Evolutionary conservation across 2,113 vertebrate genomes (phyloP).

Genomic region (Megaceryle maxima): DNA sequence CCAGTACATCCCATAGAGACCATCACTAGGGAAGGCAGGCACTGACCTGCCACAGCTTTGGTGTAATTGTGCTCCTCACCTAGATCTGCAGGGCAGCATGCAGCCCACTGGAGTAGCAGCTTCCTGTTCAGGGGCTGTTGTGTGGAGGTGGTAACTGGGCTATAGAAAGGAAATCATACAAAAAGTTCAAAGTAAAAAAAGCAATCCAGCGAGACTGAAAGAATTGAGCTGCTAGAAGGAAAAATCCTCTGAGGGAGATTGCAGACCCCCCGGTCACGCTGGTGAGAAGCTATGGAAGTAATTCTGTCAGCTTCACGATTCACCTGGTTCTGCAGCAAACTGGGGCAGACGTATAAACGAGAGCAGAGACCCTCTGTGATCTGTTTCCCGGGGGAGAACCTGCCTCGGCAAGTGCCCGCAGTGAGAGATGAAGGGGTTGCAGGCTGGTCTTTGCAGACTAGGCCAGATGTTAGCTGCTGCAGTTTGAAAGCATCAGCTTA

Average conservation of each 20-base stretch:
- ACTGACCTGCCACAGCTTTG: neutral
- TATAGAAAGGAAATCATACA: neutral
- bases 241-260: neutral
- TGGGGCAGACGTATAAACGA: neutral
- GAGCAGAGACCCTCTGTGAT: neutral
- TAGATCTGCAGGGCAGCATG: neutral
- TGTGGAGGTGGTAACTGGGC: neutral
- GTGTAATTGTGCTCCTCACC: neutral
- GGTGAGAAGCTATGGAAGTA: neutral
- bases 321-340: slow-evolving; percentile 18
- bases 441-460: neutral
- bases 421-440: neutral
- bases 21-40: neutral
- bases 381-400: neutral
- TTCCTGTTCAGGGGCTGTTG: neutral
- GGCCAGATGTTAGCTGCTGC: slow-evolving; percentile 43
- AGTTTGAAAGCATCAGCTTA: slow-evolving; percentile 20
- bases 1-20: neutral
- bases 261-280: neutral
- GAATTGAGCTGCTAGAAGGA: neutral
- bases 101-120: neutral
- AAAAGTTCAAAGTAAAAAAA: neutral
- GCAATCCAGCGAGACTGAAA: neutral
- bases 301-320: neutral
- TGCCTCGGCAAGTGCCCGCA: neutral